These are phyloP conservation scores for Andrena minutula DNA, from an alignment of 2,888 invertebrate genomes.

Conservation along the genomic window DNA sequence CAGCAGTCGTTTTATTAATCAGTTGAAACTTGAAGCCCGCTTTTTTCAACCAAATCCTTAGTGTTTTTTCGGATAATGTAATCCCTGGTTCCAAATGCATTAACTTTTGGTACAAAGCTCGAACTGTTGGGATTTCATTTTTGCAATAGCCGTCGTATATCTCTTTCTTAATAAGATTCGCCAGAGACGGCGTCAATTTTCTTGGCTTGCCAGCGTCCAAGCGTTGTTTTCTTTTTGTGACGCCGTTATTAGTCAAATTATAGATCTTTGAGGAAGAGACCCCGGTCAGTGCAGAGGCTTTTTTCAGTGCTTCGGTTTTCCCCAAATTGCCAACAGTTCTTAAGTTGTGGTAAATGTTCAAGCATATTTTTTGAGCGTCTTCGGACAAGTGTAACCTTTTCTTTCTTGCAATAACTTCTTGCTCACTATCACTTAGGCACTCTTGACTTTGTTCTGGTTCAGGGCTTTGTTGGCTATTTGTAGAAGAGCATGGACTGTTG, in stretches of 20 bases:
- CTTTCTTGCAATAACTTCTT: not conserved
- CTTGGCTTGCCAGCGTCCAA: conserved; percentile 2
- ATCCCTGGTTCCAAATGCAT: not conserved
- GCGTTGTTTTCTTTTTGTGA: not conserved
- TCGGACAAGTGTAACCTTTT: conserved; percentile 5
- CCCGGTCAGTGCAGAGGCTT: not conserved
- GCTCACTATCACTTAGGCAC: not conserved
- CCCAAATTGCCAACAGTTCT: not conserved
- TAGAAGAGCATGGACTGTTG: conserved; percentile 1
- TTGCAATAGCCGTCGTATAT: conserved; percentile 3
- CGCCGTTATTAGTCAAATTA: not conserved
- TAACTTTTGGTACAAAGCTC: not conserved
- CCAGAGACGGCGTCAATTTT: not conserved
- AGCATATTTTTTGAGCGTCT: not conserved
- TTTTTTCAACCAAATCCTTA: conserved; percentile 3
- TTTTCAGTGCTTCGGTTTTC: not conserved
- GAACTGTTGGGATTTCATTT: conserved; percentile 2
- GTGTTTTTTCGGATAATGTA: not conserved
- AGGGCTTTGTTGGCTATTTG: not conserved
- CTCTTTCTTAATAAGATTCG: not conserved
- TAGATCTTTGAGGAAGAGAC: not conserved
- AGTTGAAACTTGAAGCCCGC: conserved; percentile 1
- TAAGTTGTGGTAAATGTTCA: not conserved
- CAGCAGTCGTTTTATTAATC: conserved; percentile 2
- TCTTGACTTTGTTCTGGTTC: not conserved